Base-by-base conservation (phyloP, 2,888 invertebrate species). In the Drosophila fungiperda region DNA sequence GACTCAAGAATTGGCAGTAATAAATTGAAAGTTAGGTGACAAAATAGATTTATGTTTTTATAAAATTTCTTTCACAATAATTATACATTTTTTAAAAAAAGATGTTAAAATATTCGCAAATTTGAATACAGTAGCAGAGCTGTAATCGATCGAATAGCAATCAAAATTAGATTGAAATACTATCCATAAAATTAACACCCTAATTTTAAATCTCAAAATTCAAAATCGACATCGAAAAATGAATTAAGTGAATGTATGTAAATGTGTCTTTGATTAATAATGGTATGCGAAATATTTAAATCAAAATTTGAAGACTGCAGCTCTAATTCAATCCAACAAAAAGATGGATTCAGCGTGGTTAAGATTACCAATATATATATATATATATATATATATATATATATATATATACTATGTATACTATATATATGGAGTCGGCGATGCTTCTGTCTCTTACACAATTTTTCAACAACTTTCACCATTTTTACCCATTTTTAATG, bases 391-490 rank as follows among this genome's bases (percentile, higher is more conserved):
- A 26, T 26, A 26, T 26, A 26, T 26, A 26, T 26, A 4, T 36
- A 36, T 15, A 3, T 12, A 0, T 45, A 12, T 20, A 42, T 20
- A 12, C 5, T 5, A 29, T 20, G 3, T 12, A 26, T 26, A 26
- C 2, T 26, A 26, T 26, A 26, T 36, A 36, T 15, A 29, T 29
- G 8, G 15, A 3, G 3, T 20, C 45, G 20, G 15, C 7, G 8
- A 7, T 8, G 17, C 8, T 38, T 3, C 17, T 38, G 38, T 17
- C 4, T 9, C 9, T n/a, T 40, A 17, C 9, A 9, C n/a, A 9
- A 4, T 9, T 40, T n/a, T 0, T 40, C 4, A 1, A 2, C 8
- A 15, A 23, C n/a, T 3, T 23, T 45, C 4, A 0, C 1, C 1
- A 20, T 3, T 12, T 20, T 1, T 12, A 12, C 3, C 20, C 3